Evolutionary conservation across 2,113 vertebrate genomes (phyloP).

Genomic region (Brachypodius melanocephalos): DNA sequence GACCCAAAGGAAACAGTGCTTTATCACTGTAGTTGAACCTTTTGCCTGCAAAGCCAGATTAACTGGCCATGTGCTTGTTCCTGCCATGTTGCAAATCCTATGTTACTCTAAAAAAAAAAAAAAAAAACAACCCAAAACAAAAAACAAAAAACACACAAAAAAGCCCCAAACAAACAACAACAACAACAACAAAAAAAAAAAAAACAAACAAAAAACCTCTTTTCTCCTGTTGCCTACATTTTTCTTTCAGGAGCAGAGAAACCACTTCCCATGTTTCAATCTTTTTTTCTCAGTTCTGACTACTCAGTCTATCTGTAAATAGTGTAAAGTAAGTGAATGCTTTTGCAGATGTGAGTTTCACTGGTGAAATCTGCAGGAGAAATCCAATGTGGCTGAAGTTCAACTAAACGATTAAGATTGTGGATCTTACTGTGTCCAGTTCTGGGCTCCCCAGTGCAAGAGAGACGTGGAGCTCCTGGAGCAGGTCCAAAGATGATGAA

Average conservation of each 20-base stretch:
- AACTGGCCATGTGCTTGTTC: neutral
- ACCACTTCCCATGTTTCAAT: neutral
- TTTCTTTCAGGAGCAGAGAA: neutral
- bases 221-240: neutral
- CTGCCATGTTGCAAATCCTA: neutral
- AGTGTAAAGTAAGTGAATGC: neutral
- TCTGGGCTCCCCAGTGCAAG: neutral
- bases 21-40: accelerated
- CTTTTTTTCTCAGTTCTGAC: neutral
- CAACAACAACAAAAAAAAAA: too few species aligned
- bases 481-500: neutral
- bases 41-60: neutral
- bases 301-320: neutral
- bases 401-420: neutral
- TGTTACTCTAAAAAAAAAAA: neutral
- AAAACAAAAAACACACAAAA: neutral
- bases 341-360: neutral
- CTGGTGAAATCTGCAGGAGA: neutral
- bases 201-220: too few species aligned
- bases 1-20: neutral
- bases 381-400: neutral
- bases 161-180: neutral
- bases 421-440: neutral
- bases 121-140: neutral
- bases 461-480: neutral